A percentile compares a stretch with the other conserved stretches of the same genome.
Conservation (phyloP, 2,888 invertebrate species). For the Synanthedon formicaeformis region DNA sequence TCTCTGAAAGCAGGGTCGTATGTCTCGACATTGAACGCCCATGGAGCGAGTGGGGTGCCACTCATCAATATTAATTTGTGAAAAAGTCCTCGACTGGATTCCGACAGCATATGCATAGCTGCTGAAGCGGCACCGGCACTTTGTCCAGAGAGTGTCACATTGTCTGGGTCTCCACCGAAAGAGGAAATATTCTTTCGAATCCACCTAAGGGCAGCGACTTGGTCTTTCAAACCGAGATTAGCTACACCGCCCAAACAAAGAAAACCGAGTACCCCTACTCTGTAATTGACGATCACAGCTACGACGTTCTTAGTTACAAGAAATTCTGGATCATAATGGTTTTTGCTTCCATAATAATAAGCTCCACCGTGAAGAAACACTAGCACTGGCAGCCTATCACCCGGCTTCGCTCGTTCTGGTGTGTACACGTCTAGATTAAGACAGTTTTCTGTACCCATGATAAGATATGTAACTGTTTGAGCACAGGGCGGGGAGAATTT, state of each 20-base stretch:
- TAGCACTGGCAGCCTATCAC: conserved; percentile 36
- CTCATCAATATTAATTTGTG: conserved; percentile 54
- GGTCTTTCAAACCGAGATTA: conserved; percentile 55
- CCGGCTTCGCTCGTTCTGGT: conserved; percentile 21
- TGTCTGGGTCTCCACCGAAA: conserved; percentile 58
- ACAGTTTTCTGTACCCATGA: conserved; percentile 44
- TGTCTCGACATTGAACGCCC: conserved; percentile 49
- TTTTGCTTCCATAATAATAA: conserved; percentile 53
- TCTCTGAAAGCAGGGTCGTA: conserved; percentile 31
- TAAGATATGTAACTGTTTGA: conserved; percentile 30
- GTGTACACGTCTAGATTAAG: conserved; percentile 45
- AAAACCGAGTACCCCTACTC: conserved; percentile 51
- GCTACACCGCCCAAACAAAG: conserved; percentile 45
- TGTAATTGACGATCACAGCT: conserved; percentile 47
- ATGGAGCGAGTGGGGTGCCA: conserved; percentile 41
- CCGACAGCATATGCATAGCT: conserved; percentile 47
- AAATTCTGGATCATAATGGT: conserved; percentile 52
- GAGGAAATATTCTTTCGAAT: conserved; percentile 43
- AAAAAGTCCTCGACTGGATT: conserved; percentile 40
- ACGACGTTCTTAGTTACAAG: conserved; percentile 44
- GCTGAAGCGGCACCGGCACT: conserved; percentile 53
- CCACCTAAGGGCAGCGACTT: conserved; percentile 54
- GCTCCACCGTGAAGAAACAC: conserved; percentile 57
- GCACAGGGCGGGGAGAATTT: conserved; percentile 34
- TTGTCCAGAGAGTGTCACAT: conserved; percentile 53